Base-by-base conservation (phyloP, 2,888 invertebrate genomes). In the Eupithecia inturbata region DNA sequence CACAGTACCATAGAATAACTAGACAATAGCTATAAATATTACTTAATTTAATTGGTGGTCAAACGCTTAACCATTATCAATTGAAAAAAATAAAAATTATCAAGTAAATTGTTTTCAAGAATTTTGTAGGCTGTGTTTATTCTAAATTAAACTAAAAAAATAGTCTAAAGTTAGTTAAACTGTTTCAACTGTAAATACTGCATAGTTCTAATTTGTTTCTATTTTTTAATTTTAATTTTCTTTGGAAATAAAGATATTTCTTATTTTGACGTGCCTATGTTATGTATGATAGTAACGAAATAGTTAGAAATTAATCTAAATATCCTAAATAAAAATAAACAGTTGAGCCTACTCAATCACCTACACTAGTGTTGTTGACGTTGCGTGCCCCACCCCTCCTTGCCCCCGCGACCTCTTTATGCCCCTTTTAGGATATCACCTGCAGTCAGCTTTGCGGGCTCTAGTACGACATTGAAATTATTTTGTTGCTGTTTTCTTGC, bases 391-490 rank as follows among this genome's bases (percentile, higher is more conserved):
- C 62, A 41, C 53, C 66, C 78, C 60, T 57, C 68, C n/a, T 39
- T 57, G 64, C 68, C 78, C 75, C 74, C 63, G 60, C 76, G 74
- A 81, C 79, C 81, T 79, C 79, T 78, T 77, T 76, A 74, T 76
- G 67, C 75, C 74, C 78, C 79, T 79, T 75, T 80, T 79, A 79
- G 78, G 73, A 79, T 74, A 80, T 80, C 79, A 79, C 74, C 76
- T 77, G 28, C 28, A 49, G n/a, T 3, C 22, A 71, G 72, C 73
- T 69, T 62, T 70, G 57, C 39, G 64, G 67, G 45, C 71, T 69
- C 67, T 70, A 73, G 63, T 72, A 4, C 76, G 74, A 73, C 77
- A 75, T 77, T 78, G 70, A 73, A 77, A 70, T 68, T 33, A 67
- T 71, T 75, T 45, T 68, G 26, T 72, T 74, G 16, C 31, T 31